Percentiles rank a stretch among this genome's conserved stretches.
Evolutionary conservation across 1,140 invertebrate species (phyloP).

Genomic region (Batillaria attramentaria): DNA sequence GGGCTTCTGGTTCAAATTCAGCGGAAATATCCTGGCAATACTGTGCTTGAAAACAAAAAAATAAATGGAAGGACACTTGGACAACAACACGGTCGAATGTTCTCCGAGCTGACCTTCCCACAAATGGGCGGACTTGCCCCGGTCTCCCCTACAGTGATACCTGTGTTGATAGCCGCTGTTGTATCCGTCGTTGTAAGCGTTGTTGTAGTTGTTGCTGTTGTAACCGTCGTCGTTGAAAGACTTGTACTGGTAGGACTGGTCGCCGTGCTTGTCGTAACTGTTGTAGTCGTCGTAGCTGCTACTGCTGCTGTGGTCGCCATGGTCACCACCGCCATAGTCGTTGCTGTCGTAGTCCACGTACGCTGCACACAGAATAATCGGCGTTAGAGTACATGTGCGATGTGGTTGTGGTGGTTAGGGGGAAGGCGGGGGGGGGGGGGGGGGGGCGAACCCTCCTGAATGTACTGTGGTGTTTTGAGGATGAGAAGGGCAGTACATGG

Average conservation of each 20-base stretch:
- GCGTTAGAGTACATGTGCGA: not conserved
- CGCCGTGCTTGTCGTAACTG: conserved; percentile 2
- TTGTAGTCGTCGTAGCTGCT: conserved; percentile 20
- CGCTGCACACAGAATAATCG: not conserved
- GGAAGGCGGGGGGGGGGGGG: conserved; percentile 6
- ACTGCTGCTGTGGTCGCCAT: not conserved
- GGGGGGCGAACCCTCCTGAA: conserved; percentile 2
- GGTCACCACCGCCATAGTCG: not conserved
- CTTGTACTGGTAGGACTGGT: not conserved
- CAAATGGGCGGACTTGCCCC: too few relatives aligned
- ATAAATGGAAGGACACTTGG: too few relatives aligned
- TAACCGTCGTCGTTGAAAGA: not conserved
- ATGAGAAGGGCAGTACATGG: conserved; percentile 16
- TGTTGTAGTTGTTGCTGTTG: too few relatives aligned
- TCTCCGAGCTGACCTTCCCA: too few relatives aligned
- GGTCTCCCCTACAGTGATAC: too few relatives aligned
- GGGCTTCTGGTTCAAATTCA: too few relatives aligned
- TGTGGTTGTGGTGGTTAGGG: not conserved
- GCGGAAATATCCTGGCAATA: too few relatives aligned
- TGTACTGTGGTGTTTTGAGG: not conserved
- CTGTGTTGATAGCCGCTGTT: too few relatives aligned
- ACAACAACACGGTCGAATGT: too few relatives aligned
- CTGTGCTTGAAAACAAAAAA: too few relatives aligned
- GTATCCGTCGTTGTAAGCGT: too few relatives aligned
- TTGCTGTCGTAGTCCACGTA: not conserved